Evolutionary conservation across 1,140 invertebrate species (phyloP).

Genomic region (Diorhabda elongata): DNA sequence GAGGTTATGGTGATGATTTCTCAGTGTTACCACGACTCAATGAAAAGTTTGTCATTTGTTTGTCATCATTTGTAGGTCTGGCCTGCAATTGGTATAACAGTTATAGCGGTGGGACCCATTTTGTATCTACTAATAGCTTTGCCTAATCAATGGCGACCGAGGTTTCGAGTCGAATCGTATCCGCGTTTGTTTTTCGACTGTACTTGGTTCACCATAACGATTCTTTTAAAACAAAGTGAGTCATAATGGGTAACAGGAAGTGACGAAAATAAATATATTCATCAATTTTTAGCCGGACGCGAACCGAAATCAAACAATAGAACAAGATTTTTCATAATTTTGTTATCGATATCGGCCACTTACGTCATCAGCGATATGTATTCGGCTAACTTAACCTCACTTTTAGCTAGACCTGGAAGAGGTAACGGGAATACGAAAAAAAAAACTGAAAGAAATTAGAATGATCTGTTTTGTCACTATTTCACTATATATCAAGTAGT

Average conservation of each 20-base stretch:
- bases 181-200: slow-evolving; percentile 55
- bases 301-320: slow-evolving; percentile 57
- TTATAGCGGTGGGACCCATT: slow-evolving; percentile 54
- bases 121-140: slow-evolving; percentile 55
- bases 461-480: neutral
- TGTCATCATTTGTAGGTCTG: slow-evolving; percentile 52
- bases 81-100: slow-evolving; percentile 53
- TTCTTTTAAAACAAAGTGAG: slow-evolving; percentile 65
- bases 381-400: slow-evolving; percentile 66
- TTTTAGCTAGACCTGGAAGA: slow-evolving; percentile 60
- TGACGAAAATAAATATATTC: neutral
- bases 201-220: slow-evolving; percentile 62
- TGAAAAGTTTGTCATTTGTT: too few species aligned
- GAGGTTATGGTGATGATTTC: too few species aligned
- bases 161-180: slow-evolving; percentile 43
- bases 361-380: slow-evolving; percentile 71
- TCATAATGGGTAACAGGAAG: slow-evolving; percentile 8
- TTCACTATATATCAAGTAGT: slow-evolving; percentile 3
- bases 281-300: slow-evolving; percentile 46
- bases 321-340: slow-evolving; percentile 57
- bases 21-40: too few species aligned
- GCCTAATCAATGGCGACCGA: slow-evolving; percentile 51
- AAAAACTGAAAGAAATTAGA: neutral
- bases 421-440: slow-evolving; percentile 36
- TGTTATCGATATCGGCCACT: slow-evolving; percentile 62